Evolutionary conservation across 2,888 invertebrate genomes (phyloP), one percentile per base, ranked within the genome.

Genomic region (Sinopyrophorus schimmeli): DNA sequence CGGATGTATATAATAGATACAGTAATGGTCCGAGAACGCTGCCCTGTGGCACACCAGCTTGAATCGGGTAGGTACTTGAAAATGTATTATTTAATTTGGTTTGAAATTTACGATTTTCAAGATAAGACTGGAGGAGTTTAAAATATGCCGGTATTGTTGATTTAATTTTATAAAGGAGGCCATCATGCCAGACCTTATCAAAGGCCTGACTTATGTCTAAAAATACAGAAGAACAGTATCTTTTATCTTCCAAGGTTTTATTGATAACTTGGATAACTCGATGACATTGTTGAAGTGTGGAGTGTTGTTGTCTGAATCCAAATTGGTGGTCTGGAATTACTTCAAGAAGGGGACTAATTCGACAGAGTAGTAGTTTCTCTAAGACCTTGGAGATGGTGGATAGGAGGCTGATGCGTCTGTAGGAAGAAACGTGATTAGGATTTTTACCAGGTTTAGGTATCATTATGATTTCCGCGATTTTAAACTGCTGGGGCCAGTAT

Each of bases 1-100:
- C 54, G 14, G 53, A 17, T 9, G 55, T 59, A 16, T 49, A 24
- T 3, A 10, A 10, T 9, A 18, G 2, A 16, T 37, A 21, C 2
- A 37, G 16, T 9, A 2, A n/a, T n/a, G n/a, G n/a, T n/a, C n/a
- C n/a, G n/a, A n/a, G n/a, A 7, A 21, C 21, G 9, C 21, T 21
- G 9, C 3, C 3, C 9, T 21, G 21, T 12, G 31, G 31, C 7
- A 31, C 31, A 6, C 31, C 31, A 14, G 14, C 6, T 3, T 10
- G 5, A n/a, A 31, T 12, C 11, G 11, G 27, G 27, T 6, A 27
- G 2, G 21, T n/a, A 21, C 9, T 4, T 3, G 21, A 5, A 21
- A 21, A 2, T 21, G 7, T 9, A 21, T 9, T 9, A 21, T 21
- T 21, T 21, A 21, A 7, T 21, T 21, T 21, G 21, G 5, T 21